phyloP scores from a whole-genome alignment of 2,888 invertebrate genomes.

The Xylota segnis region DNA sequence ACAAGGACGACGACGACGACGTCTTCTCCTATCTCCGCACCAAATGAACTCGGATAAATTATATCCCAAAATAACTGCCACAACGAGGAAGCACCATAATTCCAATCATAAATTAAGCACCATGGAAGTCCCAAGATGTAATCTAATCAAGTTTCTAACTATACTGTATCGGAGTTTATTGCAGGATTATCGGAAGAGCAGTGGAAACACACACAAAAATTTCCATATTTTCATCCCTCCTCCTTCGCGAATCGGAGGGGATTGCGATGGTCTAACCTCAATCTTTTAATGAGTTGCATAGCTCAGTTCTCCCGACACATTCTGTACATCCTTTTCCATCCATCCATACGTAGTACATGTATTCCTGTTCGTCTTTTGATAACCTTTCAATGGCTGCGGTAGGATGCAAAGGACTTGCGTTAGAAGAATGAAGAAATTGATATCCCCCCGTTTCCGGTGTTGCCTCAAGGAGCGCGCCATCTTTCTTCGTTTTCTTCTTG shows the following conservation, averaged over 20 bases:
- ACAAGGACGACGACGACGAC: not conserved
- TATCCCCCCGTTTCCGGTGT: slow-evolving; percentile 34
- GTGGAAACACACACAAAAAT: slow-evolving; percentile 45
- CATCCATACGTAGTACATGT: slow-evolving; percentile 4
- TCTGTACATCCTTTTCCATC: slow-evolving; percentile 31
- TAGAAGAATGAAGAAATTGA: slow-evolving; percentile 56
- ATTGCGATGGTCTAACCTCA: slow-evolving; percentile 29
- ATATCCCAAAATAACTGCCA: slow-evolving; percentile 61
- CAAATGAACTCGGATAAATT: slow-evolving; percentile 67
- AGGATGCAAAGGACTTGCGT: slow-evolving; percentile 39
- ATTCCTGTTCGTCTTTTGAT: slow-evolving; percentile 19
- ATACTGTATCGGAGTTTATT: slow-evolving; percentile 61
- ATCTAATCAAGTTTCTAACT: slow-evolving; percentile 70
- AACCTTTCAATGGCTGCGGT: slow-evolving; percentile 35
- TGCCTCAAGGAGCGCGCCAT: slow-evolving; percentile 25
- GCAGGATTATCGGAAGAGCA: slow-evolving; percentile 68
- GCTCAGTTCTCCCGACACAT: slow-evolving; percentile 30
- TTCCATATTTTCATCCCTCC: slow-evolving; percentile 62
- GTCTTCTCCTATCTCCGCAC: slow-evolving; percentile 11
- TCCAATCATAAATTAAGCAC: slow-evolving; percentile 73
- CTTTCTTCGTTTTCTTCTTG: slow-evolving; percentile 1
- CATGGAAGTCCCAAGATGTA: slow-evolving; percentile 50
- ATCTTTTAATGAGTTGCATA: slow-evolving; percentile 63
- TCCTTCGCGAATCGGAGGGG: not conserved
- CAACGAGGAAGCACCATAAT: slow-evolving; percentile 62